Percentiles rank a stretch among this genome's conserved stretches.
Conservation (phyloP, 2,797 vertebrate species). For the Enteromius trimaculatus region DNA sequence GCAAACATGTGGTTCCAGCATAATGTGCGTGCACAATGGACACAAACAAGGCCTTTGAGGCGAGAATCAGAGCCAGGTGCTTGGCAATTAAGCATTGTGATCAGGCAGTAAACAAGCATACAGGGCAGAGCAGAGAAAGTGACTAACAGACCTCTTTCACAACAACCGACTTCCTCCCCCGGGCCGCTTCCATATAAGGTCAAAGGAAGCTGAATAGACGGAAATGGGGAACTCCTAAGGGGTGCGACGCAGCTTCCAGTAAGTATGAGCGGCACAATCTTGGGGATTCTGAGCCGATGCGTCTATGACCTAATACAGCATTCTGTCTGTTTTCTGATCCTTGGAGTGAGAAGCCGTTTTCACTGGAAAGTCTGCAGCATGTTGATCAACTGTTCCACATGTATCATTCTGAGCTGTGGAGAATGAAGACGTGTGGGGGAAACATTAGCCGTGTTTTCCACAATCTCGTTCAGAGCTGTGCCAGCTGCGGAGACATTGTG, state of each 20-base stretch:
- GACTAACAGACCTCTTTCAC: slow-evolving; percentile 45
- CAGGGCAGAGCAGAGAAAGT: slow-evolving; percentile 13
- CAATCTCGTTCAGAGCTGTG: background rate
- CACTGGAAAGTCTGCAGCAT: slow-evolving; percentile 24
- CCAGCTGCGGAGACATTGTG: background rate
- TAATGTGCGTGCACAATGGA: slow-evolving; percentile 2
- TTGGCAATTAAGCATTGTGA: slow-evolving; percentile 28
- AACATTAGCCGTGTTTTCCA: slow-evolving; percentile 5
- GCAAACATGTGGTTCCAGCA: slow-evolving; percentile 6
- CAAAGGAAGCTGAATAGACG: slow-evolving; percentile 30
- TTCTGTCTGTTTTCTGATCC: background rate
- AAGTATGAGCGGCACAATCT: slow-evolving; percentile 1
- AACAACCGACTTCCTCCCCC: slow-evolving; percentile 34
- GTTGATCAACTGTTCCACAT: background rate
- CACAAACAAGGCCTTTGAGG: slow-evolving; percentile 24
- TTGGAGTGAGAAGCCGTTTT: background rate
- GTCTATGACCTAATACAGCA: slow-evolving; percentile 17
- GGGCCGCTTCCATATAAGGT: slow-evolving; percentile 17
- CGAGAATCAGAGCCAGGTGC: slow-evolving; percentile 28
- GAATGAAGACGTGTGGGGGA: background rate
- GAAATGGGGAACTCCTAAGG: slow-evolving; percentile 41
- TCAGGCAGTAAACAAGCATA: slow-evolving; percentile 25
- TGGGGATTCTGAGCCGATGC: background rate
- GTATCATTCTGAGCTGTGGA: background rate
- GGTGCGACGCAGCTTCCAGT: slow-evolving; percentile 15